Evolutionary conservation across 2,888 invertebrate species (phyloP).

Genomic region (Agrochola circellaris): DNA sequence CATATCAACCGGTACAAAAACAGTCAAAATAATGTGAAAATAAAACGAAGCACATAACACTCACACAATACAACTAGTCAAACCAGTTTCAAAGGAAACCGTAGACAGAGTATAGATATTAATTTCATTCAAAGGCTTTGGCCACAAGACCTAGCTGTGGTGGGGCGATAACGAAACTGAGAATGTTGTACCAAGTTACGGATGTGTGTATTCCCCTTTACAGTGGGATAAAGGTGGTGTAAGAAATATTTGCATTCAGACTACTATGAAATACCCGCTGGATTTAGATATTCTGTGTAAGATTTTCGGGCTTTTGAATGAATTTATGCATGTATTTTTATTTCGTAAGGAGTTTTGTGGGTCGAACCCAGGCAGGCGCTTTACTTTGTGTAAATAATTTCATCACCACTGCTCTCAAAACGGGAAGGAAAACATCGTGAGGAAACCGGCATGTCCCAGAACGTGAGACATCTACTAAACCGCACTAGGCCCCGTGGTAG

Average conservation of each 20-base stretch:
- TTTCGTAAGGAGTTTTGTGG: background rate
- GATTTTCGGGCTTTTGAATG: background rate
- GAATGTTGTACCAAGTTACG: conserved; percentile 24
- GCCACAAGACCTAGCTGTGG: conserved; percentile 43
- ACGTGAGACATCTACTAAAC: too few species aligned
- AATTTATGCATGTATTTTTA: background rate
- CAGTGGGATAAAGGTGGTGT: conserved; percentile 10
- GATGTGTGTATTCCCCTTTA: conserved; percentile 22
- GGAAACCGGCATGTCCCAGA: too few species aligned
- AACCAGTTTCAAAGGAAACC: conserved; percentile 51
- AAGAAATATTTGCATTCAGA: conserved; percentile 40
- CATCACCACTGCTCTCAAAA: too few species aligned
- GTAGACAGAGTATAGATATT: conserved; percentile 42
- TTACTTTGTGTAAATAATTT: too few species aligned
- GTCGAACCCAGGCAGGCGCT: too few species aligned
- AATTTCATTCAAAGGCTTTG: conserved; percentile 46
- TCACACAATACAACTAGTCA: conserved; percentile 6
- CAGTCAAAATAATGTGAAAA: conserved; percentile 40
- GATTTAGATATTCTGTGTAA: background rate
- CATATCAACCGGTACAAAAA: conserved; percentile 19
- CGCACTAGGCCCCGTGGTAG: too few species aligned
- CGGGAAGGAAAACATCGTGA: too few species aligned
- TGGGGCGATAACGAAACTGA: conserved; percentile 13
- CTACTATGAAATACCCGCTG: background rate
- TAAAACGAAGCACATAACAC: background rate